Evolutionary conservation across 53 echinoderm and acorn worm genomes (phyloP), one percentile per base, ranked within the genome.

Genomic region (Zoroaster sp.): DNA sequence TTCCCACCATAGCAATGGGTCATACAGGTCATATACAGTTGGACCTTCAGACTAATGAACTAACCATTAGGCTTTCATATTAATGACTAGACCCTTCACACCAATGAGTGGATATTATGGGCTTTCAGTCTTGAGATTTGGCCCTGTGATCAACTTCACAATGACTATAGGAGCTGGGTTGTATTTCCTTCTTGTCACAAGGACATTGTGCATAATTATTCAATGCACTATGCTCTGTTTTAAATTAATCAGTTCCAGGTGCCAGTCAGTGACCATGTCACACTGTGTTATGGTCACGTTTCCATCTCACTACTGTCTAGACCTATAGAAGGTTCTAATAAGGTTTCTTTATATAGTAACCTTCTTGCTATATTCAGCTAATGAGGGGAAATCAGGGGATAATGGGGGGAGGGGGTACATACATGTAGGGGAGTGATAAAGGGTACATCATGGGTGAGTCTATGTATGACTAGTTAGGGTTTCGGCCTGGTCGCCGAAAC

Each of bases 181-280:
- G n/a, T n/a, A n/a, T n/a, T n/a, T n/a, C n/a, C n/a, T n/a, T n/a
- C n/a, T n/a, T n/a, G n/a, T n/a, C n/a, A n/a, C n/a, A n/a, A n/a
- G n/a, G n/a, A n/a, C n/a, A n/a, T n/a, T n/a, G n/a, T n/a, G n/a
- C n/a, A n/a, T n/a, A n/a, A n/a, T n/a, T n/a, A n/a, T n/a, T n/a
- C n/a, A n/a, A n/a, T n/a, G n/a, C n/a, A n/a, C n/a, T n/a, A n/a
- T n/a, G n/a, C n/a, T n/a, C n/a, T n/a, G n/a, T n/a, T 1, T 13
- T 45, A 78, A 81, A 81, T 81, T 66, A 42, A 81, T 81, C 31
- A 43, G 66, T 81, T 81, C 81, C 81, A 81, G 81, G 68, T 81
- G 81, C 35, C 31, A 59, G 21, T 28, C 63, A 59, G 63, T 59
- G 63, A 59, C 63, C 63, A 11, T 59, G 63, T 59, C 23, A 28